These are phyloP conservation scores for Tinea semifulvella DNA, from an alignment of 2,888 invertebrate genomes.

Conservation along the genomic window DNA sequence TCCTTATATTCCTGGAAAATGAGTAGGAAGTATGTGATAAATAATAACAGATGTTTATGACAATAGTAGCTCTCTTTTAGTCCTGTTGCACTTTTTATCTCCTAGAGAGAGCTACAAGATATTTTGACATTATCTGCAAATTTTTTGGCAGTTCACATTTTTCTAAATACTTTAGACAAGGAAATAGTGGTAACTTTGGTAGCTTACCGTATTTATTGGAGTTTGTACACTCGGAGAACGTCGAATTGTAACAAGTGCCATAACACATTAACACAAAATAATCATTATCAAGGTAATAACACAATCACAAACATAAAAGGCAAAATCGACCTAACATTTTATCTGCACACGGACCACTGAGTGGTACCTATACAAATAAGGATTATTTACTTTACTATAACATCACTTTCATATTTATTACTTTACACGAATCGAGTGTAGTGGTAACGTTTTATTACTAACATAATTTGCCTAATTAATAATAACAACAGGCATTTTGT, in stretches of 20 bases:
- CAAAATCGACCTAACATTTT: conserved; percentile 46
- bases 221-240: conserved; percentile 63
- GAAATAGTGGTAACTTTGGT: neutral
- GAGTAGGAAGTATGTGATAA: no score
- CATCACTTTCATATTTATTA: neutral
- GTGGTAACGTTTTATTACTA: neutral
- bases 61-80: no score
- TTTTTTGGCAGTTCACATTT: no score
- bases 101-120: no score
- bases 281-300: conserved; percentile 50
- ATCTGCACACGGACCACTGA: conserved; percentile 36
- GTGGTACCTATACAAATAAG: neutral
- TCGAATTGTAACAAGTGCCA: conserved; percentile 64
- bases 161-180: neutral
- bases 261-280: conserved; percentile 56
- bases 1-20: no score
- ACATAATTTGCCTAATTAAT: neutral
- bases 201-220: conserved; percentile 61
- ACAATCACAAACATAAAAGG: conserved; percentile 56
- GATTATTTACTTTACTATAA: conserved; percentile 6
- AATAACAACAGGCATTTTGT: conserved; percentile 12
- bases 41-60: no score
- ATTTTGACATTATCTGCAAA: no score
- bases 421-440: neutral
- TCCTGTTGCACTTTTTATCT: no score